Percentiles rank a stretch among this genome's conserved stretches.
These are phyloP conservation scores for Muschampia plurimacula DNA, from an alignment of 2,888 invertebrate species.

Conservation along the genomic window DNA sequence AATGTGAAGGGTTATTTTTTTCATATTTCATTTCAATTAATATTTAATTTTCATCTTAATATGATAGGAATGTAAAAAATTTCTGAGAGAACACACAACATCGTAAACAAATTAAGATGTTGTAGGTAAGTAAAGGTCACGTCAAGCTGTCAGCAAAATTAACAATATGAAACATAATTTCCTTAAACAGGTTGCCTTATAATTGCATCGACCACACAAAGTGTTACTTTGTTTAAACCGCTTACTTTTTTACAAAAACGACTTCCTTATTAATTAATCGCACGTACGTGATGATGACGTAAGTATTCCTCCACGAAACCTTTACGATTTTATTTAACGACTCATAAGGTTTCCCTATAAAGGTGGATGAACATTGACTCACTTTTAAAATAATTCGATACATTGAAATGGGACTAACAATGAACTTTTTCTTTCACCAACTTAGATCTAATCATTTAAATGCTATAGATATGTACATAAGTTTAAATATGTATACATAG, in stretches of 20 bases:
- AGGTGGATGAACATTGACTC: not conserved
- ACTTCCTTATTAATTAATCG: conserved; percentile 36
- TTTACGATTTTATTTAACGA: conserved; percentile 23
- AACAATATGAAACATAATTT: conserved; percentile 24
- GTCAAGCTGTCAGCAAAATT: conserved; percentile 8
- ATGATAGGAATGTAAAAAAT: not conserved
- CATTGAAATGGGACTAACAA: too few species aligned
- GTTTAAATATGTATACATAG: too few species aligned
- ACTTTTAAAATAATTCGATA: too few species aligned
- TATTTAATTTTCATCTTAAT: too few species aligned
- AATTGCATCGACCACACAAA: conserved; percentile 34
- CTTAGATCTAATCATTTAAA: too few species aligned
- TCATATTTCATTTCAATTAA: too few species aligned
- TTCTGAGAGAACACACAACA: conserved; percentile 2
- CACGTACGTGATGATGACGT: conserved; percentile 10
- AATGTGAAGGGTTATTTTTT: too few species aligned
- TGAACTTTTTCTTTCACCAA: too few species aligned
- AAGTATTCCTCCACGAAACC: conserved; percentile 30
- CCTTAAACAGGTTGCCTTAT: conserved; percentile 25
- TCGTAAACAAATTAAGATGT: not conserved
- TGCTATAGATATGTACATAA: too few species aligned
- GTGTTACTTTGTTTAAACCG: conserved; percentile 22
- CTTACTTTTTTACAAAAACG: conserved; percentile 30
- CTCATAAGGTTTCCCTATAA: conserved; percentile 19
- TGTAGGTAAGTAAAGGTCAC: not conserved